phyloP scores from a whole-genome alignment of 2,797 vertebrate species.

The Bradypodion pumilum region DNA sequence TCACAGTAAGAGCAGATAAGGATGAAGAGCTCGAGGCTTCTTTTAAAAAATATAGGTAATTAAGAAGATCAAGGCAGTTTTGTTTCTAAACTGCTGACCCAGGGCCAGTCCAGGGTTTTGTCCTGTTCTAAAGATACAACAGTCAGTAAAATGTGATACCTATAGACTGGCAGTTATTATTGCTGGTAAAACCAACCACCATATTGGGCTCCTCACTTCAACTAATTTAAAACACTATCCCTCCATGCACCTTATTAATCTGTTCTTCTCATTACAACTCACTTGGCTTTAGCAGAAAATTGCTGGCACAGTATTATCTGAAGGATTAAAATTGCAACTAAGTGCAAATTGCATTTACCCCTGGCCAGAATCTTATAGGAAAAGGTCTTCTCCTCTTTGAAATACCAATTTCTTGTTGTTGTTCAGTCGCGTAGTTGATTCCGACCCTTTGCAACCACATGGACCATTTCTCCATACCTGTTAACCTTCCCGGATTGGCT shows the following conservation, averaged over 20 bases:
- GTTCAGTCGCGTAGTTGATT: no score
- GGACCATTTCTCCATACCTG: no score
- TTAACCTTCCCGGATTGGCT: no score
- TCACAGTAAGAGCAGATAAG: slow-evolving; percentile 65
- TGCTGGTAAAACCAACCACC: slow-evolving; percentile 73
- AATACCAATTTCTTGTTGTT: no score
- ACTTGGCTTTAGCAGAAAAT: neutral
- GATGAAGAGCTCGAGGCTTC: neutral
- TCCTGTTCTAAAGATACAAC: neutral
- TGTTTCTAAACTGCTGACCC: neutral
- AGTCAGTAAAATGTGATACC: neutral
- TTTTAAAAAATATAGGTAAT: slow-evolving; percentile 4
- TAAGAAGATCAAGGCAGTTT: slow-evolving; percentile 37
- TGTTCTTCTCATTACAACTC: no score
- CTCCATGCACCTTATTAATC: neutral
- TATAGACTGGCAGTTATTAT: slow-evolving; percentile 62
- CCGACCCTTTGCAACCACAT: no score
- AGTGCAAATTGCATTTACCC: no score
- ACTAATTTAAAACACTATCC: neutral
- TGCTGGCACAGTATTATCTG: neutral
- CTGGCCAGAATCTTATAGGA: neutral
- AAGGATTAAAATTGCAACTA: neutral
- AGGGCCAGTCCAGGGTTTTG: neutral
- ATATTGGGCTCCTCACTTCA: neutral
- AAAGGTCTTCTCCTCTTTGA: no score